Base-by-base conservation (phyloP, 1,140 invertebrate species). In the Lepidurus arcticus region DNA sequence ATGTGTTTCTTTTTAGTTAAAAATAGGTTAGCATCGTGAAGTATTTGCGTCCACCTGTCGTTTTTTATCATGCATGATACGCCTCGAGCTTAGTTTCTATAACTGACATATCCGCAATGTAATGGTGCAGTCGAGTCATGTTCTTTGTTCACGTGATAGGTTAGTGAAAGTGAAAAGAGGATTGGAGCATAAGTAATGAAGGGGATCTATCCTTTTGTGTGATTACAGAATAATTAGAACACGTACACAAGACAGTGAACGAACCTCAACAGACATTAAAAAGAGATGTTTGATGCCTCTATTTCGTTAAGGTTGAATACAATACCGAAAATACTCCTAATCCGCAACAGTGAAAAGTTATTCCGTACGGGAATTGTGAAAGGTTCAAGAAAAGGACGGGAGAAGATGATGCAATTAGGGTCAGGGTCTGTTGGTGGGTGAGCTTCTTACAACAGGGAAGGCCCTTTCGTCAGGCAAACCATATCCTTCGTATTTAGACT, bases 81-180 rank as follows among this genome's bases (percentile, higher is more conserved):
- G 34, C 34, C 3, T 34, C 34, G 34, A 34, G 34, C 34, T 34
- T 34, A 34, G 34, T 34, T 34, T 34, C 34, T 34, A 3, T 34
- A 34, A 34, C 34, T 34, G 34, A 34, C 34, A 34, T 34, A 34
- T 1, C 53, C 6, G 21, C 16, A 13, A 65, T 7, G 53, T 65
- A 65, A 65, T 16, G 13, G 16, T 16, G 53, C 7, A 65, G 53
- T 65, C 53, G 16, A 65, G 53, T 65, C 53, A 21, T 65, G 53
- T 47, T 11, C 53, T 65, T 65, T 65, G 53, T 65, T 65, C 53
- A 65, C 53, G 53, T 65, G 53, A 65, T 65, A 21, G 53, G 53
- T 13, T 7, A 65, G 53, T 65, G 53, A 65, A 65, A 65, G 53
- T 65, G 21, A 65, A 65, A 7, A 65, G 1, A n/a, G 53, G 9